phyloP scores from a whole-genome alignment of 2,797 vertebrate species.

The Hyperoplus lanceolatus region DNA sequence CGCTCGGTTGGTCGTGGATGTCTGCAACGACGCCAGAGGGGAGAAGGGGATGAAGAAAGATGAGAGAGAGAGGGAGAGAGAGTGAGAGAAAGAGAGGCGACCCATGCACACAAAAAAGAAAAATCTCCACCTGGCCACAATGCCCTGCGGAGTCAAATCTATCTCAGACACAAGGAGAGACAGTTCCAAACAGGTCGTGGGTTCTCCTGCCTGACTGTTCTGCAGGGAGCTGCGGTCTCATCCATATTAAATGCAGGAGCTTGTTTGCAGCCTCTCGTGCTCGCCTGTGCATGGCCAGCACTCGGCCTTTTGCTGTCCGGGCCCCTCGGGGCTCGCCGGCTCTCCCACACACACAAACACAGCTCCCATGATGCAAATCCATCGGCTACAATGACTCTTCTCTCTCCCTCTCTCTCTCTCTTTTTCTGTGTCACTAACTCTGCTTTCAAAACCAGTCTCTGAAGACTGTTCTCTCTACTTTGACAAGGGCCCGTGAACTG shows the following conservation, averaged over 20 bases:
- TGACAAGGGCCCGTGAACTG: background rate
- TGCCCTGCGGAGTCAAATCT: constrained; percentile 39
- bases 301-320: constrained; percentile 58
- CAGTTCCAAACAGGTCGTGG: constrained; percentile 52
- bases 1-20: constrained; percentile 42
- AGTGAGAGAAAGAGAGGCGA: constrained; percentile 7
- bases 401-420: constrained; percentile 3
- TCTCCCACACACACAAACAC: constrained; percentile 43
- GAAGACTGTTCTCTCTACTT: constrained; percentile 17
- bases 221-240: constrained; percentile 73
- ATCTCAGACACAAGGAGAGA: constrained; percentile 58
- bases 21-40: constrained; percentile 45
- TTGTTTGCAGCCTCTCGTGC: constrained; percentile 78
- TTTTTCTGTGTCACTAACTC: constrained; percentile 27
- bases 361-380: constrained; percentile 51
- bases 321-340: constrained; percentile 55
- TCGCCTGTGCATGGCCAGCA: constrained; percentile 70
- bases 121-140: constrained; percentile 62
- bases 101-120: constrained; percentile 32
- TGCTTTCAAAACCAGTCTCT: constrained; percentile 33
- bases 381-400: constrained; percentile 37
- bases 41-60: background rate
- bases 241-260: constrained; percentile 83
- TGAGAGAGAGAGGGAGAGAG: background rate
- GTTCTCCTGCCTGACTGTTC: constrained; percentile 49